Evolutionary conservation across 2,113 vertebrate genomes (phyloP).

Genomic region (Camarhynchus parvulus): DNA sequence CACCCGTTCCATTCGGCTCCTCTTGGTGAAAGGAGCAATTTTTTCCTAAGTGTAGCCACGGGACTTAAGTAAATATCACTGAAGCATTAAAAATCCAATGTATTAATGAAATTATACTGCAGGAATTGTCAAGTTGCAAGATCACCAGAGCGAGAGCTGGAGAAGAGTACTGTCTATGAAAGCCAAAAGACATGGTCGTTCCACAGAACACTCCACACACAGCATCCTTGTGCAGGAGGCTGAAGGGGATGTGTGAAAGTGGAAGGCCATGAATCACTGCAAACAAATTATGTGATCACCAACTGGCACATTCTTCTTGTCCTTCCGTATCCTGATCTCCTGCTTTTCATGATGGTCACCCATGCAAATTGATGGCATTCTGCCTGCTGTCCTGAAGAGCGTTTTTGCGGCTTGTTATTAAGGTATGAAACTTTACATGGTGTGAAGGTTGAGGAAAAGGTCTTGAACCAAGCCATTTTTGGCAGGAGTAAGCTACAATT

Average conservation of each 20-base stretch:
- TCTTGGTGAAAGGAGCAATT: not conserved
- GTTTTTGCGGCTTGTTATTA: not conserved
- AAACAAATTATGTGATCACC: not conserved
- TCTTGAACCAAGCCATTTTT: not conserved
- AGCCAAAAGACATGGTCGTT: fast-evolving
- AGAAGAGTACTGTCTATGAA: not conserved
- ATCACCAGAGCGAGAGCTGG: not conserved
- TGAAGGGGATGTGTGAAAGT: not conserved
- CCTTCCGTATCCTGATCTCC: not conserved
- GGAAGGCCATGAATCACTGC: not conserved
- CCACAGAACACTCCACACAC: not conserved
- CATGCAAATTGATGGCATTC: not conserved
- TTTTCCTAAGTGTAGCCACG: not conserved
- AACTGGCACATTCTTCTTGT: not conserved
- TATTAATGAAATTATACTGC: not conserved
- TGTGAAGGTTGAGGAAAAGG: not conserved
- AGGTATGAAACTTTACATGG: not conserved
- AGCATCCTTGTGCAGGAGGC: not conserved
- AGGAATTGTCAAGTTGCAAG: not conserved
- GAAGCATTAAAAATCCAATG: not conserved
- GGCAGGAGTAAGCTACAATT: not conserved
- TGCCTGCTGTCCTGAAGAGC: not conserved
- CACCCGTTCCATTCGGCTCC: not conserved
- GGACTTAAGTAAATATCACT: slow-evolving; percentile 3
- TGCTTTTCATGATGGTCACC: not conserved